phyloP scores from a whole-genome alignment of 2,888 invertebrate genomes.

The Plebejus argus region DNA sequence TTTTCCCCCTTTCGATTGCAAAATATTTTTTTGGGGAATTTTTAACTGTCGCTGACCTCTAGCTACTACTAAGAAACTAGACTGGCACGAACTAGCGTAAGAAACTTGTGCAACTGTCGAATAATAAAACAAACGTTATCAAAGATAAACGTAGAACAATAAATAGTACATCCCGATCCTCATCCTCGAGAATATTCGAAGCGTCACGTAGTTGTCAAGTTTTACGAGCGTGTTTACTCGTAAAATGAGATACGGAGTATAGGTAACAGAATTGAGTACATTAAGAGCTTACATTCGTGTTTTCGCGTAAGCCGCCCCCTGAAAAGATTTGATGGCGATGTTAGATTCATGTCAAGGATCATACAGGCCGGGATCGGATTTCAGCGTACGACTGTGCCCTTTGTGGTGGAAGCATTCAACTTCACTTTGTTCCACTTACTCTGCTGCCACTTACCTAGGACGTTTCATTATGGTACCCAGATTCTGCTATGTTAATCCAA shows the following conservation, averaged over 20 bases:
- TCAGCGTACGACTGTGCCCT: slow-evolving; percentile 77
- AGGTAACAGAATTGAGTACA: slow-evolving; percentile 61
- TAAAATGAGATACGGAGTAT: slow-evolving; percentile 47
- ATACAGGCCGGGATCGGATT: slow-evolving; percentile 75
- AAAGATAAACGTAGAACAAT: slow-evolving; percentile 8
- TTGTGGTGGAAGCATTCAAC: slow-evolving; percentile 77
- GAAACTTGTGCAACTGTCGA: not conserved
- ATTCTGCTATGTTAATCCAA: not conserved
- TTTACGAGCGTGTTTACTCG: slow-evolving; percentile 41
- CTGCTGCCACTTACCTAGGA: slow-evolving; percentile 74
- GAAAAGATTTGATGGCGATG: slow-evolving; percentile 80
- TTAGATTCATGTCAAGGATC: slow-evolving; percentile 81
- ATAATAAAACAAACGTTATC: not conserved
- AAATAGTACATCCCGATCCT: not conserved
- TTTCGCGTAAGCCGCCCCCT: slow-evolving; percentile 72
- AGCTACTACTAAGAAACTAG: not conserved
- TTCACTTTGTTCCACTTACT: slow-evolving; percentile 75
- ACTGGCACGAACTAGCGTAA: not conserved
- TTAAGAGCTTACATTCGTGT: slow-evolving; percentile 71
- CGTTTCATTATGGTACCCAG: slow-evolving; percentile 61
- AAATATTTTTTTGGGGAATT: not conserved
- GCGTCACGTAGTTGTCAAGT: slow-evolving; percentile 19
- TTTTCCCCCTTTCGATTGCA: not conserved
- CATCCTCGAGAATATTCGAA: not conserved
- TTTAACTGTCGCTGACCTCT: not conserved